Evolutionary conservation across 2,888 invertebrate genomes (phyloP), one percentile per base, ranked within the genome.

Genomic region (Stegophylla sp.): DNA sequence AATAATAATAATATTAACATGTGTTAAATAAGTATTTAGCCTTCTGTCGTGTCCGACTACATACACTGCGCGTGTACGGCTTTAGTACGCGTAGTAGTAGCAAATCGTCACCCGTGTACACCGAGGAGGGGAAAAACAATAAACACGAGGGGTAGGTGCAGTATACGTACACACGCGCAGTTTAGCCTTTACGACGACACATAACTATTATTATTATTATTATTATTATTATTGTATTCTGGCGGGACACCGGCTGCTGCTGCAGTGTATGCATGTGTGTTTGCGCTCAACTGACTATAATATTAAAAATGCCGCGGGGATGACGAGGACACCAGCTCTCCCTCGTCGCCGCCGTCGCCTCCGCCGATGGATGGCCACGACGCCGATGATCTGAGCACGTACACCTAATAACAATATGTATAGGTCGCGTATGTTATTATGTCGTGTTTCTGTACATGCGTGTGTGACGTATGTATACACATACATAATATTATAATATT

Each of bases 21-120:
- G 79, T 79, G 79, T 79, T 71, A 79, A 79, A 79, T 71, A 79
- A 79, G 79, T 79, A 79, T 79, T 79, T 79, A 79, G 71, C 79
- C 79, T 71, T 79, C 79, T 79, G 79, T 79, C 79, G 59, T 45
- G 41, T 10, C 10, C 41, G 4, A 43, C 41, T 41, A 28, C 5
- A n/a, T 53, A 34, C 64, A 64, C n/a, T n/a, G n/a, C 23, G 61
- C 17, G 28, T 9, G 5, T 2, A 61, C 17, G 51, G 17, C 2
- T 15, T 51, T 17, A n/a, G 17, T 17, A 51, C 17, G 17, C 17
- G 28, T 9, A 7, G 13, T 59, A 61, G n/a, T n/a, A n/a, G n/a
- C n/a, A n/a, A n/a, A n/a, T 34, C 34, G 28, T 61, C 61, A 61
- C 61, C 34, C 17, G 34, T 61, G 3, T 34, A 34, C 34, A 61